phyloP scores from a whole-genome alignment of 1,140 invertebrate species.

The Ostrea edulis region DNA sequence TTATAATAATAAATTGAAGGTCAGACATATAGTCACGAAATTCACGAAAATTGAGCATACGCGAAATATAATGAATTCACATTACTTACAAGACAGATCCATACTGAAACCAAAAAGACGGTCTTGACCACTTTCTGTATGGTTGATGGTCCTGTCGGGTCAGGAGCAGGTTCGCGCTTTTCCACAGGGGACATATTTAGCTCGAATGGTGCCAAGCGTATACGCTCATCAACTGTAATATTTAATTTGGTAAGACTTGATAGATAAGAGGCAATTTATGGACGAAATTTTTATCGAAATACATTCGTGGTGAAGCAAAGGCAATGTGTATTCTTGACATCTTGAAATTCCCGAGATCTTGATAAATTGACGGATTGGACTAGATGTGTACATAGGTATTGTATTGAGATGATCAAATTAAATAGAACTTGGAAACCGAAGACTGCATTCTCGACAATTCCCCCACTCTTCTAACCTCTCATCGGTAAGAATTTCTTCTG shows the following conservation, averaged over 20 bases:
- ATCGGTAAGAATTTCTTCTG: too few relatives aligned
- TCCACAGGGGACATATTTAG: not conserved
- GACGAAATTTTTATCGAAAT: not conserved
- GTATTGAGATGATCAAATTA: not conserved
- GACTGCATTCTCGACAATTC: not conserved
- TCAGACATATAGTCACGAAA: too few relatives aligned
- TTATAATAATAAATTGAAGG: too few relatives aligned
- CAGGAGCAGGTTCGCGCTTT: not conserved
- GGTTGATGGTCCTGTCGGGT: not conserved
- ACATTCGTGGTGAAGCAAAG: not conserved
- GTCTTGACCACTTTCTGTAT: conserved; percentile 56
- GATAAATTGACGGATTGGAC: not conserved
- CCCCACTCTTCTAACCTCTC: not conserved
- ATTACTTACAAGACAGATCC: conserved; percentile 58
- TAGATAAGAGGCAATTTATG: not conserved
- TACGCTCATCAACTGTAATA: not conserved
- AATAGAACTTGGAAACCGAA: conserved; percentile 2
- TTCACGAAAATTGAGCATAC: too few relatives aligned
- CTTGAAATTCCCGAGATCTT: not conserved
- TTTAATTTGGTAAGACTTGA: not conserved
- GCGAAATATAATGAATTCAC: not conserved
- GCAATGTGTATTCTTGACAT: not conserved
- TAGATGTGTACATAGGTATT: not conserved
- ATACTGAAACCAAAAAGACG: conserved; percentile 53
- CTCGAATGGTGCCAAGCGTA: not conserved